Conservation (phyloP, 2,113 vertebrate species). For the Pleuronectes platessa region DNA sequence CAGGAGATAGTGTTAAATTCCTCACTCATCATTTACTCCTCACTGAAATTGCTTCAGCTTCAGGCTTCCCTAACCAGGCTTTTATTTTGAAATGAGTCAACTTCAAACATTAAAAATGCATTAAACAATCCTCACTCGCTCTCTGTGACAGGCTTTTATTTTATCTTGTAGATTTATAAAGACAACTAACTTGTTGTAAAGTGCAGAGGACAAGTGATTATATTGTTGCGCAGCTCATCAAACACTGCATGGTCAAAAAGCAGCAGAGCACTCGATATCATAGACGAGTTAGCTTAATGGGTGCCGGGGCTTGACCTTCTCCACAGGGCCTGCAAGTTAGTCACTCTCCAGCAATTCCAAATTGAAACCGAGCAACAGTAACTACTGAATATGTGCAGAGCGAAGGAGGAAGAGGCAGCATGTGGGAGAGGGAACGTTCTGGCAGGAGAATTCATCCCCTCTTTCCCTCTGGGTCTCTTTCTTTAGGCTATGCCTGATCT, state of each 20-base stretch:
- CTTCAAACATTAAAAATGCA: slow-evolving; percentile 1
- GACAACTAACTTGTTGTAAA: slow-evolving; percentile 46
- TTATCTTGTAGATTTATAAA: slow-evolving; percentile 20
- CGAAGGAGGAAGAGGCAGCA: neutral
- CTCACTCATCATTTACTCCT: neutral
- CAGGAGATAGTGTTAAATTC: neutral
- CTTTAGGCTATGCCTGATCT: slow-evolving; percentile 13
- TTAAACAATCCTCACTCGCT: neutral
- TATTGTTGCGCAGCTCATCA: slow-evolving; percentile 68
- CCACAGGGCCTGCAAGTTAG: slow-evolving; percentile 60
- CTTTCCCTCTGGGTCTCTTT: slow-evolving; percentile 1
- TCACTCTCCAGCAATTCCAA: slow-evolving; percentile 72
- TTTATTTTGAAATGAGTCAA: neutral
- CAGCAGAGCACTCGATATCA: slow-evolving; percentile 68
- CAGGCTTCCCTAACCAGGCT: neutral
- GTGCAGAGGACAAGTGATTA: slow-evolving; percentile 67
- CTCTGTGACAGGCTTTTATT: too few species aligned
- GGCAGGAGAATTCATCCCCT: slow-evolving; percentile 8
- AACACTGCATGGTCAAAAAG: slow-evolving; percentile 64
- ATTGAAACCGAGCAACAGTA: slow-evolving; percentile 63
- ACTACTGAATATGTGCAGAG: slow-evolving; percentile 29
- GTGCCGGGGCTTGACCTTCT: slow-evolving; percentile 76
- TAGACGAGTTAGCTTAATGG: slow-evolving; percentile 76
- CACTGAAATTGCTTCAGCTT: neutral
- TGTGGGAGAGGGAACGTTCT: slow-evolving; percentile 17